Base-by-base conservation (phyloP, 2,113 vertebrate species). In the Barbus barbus region DNA sequence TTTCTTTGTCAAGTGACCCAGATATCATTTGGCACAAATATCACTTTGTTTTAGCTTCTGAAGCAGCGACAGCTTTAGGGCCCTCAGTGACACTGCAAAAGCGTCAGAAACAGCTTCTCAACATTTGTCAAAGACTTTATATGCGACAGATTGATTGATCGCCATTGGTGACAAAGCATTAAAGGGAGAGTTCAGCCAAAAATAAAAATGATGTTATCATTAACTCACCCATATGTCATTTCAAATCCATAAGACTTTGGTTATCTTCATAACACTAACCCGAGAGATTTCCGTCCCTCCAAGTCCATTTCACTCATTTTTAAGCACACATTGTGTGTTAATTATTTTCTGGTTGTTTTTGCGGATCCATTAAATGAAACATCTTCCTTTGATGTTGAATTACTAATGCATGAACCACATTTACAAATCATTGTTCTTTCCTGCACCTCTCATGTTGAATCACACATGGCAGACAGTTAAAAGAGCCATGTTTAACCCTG, bases 11-110 rank as follows among this genome's bases (percentile, higher is more conserved):
- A 28, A 74, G 72, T 48, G 72, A 74, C 41, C 1, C 72, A 48
- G 6, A 74, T 53, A 12, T 51, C 12, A 14, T 14, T 26, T 16
- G n/a, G n/a, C 46, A 28, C 46, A 51, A 26, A 53, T 48, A 75
- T 75, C 46, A 75, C 26, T 75, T 75, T 8, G 4, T 9, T 75
- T 75, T 51, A 75, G 16, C 26, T 11, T 75, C 24, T 75, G 73
- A 31, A 51, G 28, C 46, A 51, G 16, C 16, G 18, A 46, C 26
- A 20, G 73, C 73, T 31, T 75, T 16, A 75, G 72, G 24, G 44
- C 44, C 14, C 14, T 46, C 41, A 20, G 14, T 51, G 72, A 51
- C 26, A 20, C 2, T 18, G 24, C 46, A 75, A 46, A 26, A 51
- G 44, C 44, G 16, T 75, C 44, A 51, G 16, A 73, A 46, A 72